Conservation (phyloP, 2,113 vertebrate species). For the Cricetomys ansorgei region DNA sequence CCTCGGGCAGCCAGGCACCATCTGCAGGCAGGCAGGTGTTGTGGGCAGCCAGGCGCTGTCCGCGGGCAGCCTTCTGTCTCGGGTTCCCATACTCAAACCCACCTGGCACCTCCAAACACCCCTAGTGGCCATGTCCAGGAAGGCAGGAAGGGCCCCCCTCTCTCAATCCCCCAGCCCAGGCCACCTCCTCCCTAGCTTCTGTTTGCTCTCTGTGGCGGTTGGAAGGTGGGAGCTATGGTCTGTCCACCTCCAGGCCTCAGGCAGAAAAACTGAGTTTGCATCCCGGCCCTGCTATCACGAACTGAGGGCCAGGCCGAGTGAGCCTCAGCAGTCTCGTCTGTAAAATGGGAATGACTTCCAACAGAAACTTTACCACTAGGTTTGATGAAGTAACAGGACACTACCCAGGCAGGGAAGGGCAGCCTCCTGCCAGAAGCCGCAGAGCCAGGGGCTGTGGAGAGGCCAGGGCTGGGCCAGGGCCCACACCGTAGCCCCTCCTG, state of each 20-base stretch:
- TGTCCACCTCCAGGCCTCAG: not conserved
- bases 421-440: not conserved
- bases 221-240: not conserved
- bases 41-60: not conserved
- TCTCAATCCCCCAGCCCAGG: not conserved
- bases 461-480: no score
- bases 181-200: not conserved
- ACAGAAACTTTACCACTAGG: not conserved
- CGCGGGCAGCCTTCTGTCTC: not conserved
- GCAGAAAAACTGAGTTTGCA: not conserved
- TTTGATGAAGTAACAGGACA: not conserved
- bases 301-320: not conserved
- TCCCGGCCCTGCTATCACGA: not conserved
- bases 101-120: not conserved
- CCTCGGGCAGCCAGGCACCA: not conserved
- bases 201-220: not conserved
- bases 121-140: not conserved
- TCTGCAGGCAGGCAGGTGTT: no score
- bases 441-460: accelerated
- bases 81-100: not conserved
- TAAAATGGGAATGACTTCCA: not conserved
- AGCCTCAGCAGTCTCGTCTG: not conserved
- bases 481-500: not conserved
- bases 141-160: not conserved
- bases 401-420: not conserved